These are phyloP conservation scores for Drosophila obscura DNA, from an alignment of 1,140 invertebrate genomes.

Conservation along the genomic window DNA sequence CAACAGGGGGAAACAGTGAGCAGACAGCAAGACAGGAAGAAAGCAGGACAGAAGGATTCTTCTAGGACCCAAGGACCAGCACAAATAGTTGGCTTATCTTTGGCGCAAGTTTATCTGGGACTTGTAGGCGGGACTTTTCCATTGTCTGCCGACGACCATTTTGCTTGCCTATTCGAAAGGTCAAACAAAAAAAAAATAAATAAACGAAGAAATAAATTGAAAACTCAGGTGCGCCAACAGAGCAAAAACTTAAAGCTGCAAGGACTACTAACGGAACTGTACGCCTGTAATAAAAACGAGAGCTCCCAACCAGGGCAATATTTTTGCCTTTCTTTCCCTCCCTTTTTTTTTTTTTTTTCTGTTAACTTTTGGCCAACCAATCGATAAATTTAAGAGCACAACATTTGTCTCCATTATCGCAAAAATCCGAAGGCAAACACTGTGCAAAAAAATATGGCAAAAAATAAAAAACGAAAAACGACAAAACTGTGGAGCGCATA, in stretches of 20 bases:
- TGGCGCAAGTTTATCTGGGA: slow-evolving; percentile 45
- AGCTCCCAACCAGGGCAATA: slow-evolving; percentile 58
- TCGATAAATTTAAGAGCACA: slow-evolving; percentile 81
- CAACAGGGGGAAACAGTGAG: neutral
- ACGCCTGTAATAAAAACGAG: slow-evolving; percentile 59
- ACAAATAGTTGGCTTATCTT: slow-evolving; percentile 64
- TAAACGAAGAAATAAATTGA: slow-evolving; percentile 62
- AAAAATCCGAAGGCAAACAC: slow-evolving; percentile 75
- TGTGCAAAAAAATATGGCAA: slow-evolving; percentile 39
- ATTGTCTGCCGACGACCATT: slow-evolving; percentile 43
- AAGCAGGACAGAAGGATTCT: neutral
- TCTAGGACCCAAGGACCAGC: slow-evolving; percentile 1
- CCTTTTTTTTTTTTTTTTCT: slow-evolving; percentile 2
- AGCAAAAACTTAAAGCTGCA: slow-evolving; percentile 38
- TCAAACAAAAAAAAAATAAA: slow-evolving; percentile 43
- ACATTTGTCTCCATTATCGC: slow-evolving; percentile 81
- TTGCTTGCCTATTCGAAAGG: slow-evolving; percentile 49
- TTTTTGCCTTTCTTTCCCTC: slow-evolving; percentile 23
- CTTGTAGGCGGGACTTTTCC: slow-evolving; percentile 19
- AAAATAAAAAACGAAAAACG: slow-evolving; percentile 40
- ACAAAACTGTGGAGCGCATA: slow-evolving; percentile 73
- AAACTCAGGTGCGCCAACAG: slow-evolving; percentile 54
- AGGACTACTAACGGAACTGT: neutral
- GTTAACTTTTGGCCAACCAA: slow-evolving; percentile 61
- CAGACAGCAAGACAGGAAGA: neutral